These are phyloP conservation scores for Sinotaia quadrata DNA, from an alignment of 2,888 invertebrate species.

Conservation along the genomic window DNA sequence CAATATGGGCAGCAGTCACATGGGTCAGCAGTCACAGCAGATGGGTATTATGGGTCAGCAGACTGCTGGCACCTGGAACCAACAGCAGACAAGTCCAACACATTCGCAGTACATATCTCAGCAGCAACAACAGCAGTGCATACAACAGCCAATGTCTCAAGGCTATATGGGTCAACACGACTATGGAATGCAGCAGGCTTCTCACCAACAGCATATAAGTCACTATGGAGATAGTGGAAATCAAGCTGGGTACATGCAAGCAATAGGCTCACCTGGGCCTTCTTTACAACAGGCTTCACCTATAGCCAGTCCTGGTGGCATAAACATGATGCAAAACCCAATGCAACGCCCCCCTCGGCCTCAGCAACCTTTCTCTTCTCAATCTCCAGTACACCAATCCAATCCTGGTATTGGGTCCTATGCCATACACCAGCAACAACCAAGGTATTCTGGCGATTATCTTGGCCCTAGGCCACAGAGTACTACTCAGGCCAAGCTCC, in stretches of 20 bases:
- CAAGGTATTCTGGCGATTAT: constrained; percentile 32
- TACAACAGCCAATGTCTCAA: constrained; percentile 35
- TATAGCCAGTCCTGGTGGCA: constrained; percentile 26
- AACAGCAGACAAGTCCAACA: constrained; percentile 44
- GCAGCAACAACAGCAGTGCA: constrained; percentile 34
- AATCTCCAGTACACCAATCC: constrained; percentile 24
- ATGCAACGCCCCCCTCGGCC: constrained; percentile 16
- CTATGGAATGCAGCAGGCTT: constrained; percentile 47
- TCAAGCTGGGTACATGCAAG: constrained; percentile 45
- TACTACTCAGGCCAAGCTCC: constrained; percentile 24
- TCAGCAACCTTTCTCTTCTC: constrained; percentile 7
- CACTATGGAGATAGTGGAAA: constrained; percentile 34
- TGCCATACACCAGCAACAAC: constrained; percentile 38
- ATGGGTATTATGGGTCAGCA: constrained; percentile 40
- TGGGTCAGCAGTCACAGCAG: constrained; percentile 36
- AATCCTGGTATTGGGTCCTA: constrained; percentile 27
- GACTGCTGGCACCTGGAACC: constrained; percentile 43
- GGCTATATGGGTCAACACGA: constrained; percentile 53
- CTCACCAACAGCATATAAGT: constrained; percentile 38
- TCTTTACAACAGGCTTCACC: constrained; percentile 24
- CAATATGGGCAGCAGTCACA: constrained; percentile 14
- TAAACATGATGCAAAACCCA: constrained; percentile 28
- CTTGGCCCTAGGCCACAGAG: constrained; percentile 14
- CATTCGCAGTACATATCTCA: constrained; percentile 42
- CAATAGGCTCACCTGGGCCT: constrained; percentile 44